A percentile compares a stretch with the other conserved stretches of the same genome.
phyloP scores from a whole-genome alignment of 1,140 invertebrate species.

The Drosophila ironensis region DNA sequence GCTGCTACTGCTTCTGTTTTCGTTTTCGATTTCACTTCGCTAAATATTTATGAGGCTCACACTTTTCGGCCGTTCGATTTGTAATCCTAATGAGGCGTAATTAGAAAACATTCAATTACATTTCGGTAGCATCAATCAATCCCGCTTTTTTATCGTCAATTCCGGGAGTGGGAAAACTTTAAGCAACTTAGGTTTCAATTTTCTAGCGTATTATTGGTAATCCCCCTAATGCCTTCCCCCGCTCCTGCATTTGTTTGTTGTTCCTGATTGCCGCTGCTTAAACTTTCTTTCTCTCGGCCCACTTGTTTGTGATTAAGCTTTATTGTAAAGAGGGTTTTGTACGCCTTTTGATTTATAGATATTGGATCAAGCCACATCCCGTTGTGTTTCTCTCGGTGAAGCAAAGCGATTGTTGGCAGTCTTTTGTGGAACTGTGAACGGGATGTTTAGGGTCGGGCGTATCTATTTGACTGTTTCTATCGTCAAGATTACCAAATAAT shows the following conservation, averaged over 20 bases:
- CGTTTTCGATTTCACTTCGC: conserved; percentile 61
- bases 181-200: conserved; percentile 62
- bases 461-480: neutral
- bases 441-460: neutral
- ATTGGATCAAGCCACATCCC: conserved; percentile 51
- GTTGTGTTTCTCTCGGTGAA: neutral
- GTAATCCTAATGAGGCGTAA: conserved; percentile 69
- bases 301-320: conserved; percentile 55
- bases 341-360: conserved; percentile 72
- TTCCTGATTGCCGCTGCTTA: conserved; percentile 50
- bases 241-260: conserved; percentile 32
- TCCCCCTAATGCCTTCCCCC: conserved; percentile 11
- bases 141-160: conserved; percentile 18
- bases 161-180: conserved; percentile 39
- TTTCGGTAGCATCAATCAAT: conserved; percentile 58
- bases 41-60: conserved; percentile 67
- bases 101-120: conserved; percentile 71
- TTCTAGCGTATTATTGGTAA: conserved; percentile 35
- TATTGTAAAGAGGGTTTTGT: conserved; percentile 63
- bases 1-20: conserved; percentile 56
- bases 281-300: conserved; percentile 44
- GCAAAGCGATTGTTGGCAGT: neutral
- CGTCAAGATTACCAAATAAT: neutral
- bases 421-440: conserved; percentile 1
- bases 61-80: conserved; percentile 16